Conservation (phyloP, 1,140 invertebrate genomes). For the Drosophila melanica region DNA sequence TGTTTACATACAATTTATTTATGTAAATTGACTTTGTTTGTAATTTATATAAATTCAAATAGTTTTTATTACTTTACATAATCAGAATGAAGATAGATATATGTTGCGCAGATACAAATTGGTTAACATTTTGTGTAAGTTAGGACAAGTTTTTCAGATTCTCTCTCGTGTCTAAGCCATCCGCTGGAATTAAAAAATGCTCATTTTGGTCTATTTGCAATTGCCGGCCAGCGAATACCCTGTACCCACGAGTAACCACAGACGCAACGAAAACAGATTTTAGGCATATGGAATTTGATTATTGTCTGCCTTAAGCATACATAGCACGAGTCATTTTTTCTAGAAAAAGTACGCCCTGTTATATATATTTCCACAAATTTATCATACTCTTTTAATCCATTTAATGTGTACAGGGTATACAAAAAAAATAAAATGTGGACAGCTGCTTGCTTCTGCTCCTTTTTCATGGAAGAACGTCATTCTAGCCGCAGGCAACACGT, state of each 20-base stretch:
- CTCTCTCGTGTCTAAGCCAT: too few relatives aligned
- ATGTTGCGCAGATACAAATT: neutral
- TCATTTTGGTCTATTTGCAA: neutral
- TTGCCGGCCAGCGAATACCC: too few relatives aligned
- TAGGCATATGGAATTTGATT: too few relatives aligned
- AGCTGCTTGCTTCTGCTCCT: conserved; percentile 33
- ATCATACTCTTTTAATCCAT: conserved; percentile 2
- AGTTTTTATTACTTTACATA: too few relatives aligned
- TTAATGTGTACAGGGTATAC: neutral
- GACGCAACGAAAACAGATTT: too few relatives aligned
- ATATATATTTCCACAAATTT: neutral
- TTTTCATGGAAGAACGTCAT: conserved; percentile 5
- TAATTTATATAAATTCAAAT: too few relatives aligned
- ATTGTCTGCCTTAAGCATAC: too few relatives aligned
- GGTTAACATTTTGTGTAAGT: too few relatives aligned
- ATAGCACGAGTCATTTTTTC: too few relatives aligned
- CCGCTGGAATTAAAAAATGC: neutral
- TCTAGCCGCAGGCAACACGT: conserved; percentile 39
- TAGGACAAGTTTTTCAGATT: neutral
- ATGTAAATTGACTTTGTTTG: too few relatives aligned
- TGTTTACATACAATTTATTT: neutral
- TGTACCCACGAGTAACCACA: too few relatives aligned
- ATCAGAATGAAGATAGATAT: neutral
- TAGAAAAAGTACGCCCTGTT: neutral
- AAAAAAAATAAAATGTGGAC: conserved; percentile 27